Percentiles rank a stretch among this genome's conserved stretches.
phyloP scores from a whole-genome alignment of 2,797 vertebrate species.

The Sebastes diploproa region DNA sequence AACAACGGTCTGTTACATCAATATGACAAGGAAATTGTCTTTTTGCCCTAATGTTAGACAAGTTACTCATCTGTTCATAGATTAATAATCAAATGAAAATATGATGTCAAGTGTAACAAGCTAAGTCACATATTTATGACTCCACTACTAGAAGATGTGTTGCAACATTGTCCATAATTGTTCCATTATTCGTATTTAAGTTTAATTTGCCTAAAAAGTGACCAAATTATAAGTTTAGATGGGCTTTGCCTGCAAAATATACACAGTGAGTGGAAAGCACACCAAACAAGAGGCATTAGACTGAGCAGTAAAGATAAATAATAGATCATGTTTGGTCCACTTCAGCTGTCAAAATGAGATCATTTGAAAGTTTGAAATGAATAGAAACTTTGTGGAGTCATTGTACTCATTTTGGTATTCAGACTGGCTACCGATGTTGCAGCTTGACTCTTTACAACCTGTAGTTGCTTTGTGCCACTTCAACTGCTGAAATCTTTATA shows the following conservation, averaged over 20 bases:
- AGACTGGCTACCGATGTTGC: background rate
- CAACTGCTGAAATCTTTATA: background rate
- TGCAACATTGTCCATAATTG: background rate
- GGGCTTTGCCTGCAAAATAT: background rate
- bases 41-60: constrained; percentile 70
- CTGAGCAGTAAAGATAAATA: background rate
- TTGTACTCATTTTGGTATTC: background rate
- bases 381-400: background rate
- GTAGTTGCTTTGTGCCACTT: background rate
- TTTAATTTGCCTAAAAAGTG: background rate
- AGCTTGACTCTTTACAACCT: background rate
- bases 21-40: constrained; percentile 76
- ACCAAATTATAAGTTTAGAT: background rate
- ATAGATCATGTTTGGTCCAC: background rate
- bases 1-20: constrained; percentile 62
- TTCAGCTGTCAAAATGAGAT: background rate
- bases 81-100: constrained; percentile 61
- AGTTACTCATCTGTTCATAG: constrained; percentile 65
- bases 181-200: background rate
- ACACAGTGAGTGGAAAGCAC: background rate
- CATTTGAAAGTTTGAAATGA: background rate
- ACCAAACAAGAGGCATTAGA: background rate
- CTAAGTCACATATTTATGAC: constrained; percentile 19
- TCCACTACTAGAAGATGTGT: background rate
- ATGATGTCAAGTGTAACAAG: constrained; percentile 38